Conservation (phyloP, 1,140 invertebrate species). For the Drosophila paulistorum region DNA sequence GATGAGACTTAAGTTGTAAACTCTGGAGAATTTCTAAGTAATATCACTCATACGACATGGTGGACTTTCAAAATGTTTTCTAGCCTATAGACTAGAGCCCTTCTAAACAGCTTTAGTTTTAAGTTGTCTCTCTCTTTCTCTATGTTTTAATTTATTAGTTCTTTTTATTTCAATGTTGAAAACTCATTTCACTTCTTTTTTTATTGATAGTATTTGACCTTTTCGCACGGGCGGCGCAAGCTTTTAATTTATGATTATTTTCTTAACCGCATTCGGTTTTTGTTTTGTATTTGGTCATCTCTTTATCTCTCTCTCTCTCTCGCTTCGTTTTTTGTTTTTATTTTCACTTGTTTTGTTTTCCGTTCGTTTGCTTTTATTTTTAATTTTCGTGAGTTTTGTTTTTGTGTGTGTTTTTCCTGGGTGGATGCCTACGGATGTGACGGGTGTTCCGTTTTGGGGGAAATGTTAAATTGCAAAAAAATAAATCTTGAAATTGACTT, state of each 20-base stretch:
- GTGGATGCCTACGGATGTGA: not conserved
- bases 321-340: constrained; percentile 33
- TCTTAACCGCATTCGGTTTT: constrained; percentile 55
- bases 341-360: not conserved
- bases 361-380: not conserved
- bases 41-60: constrained; percentile 6
- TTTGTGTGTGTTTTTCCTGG: not conserved
- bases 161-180: no score
- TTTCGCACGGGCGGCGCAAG: constrained; percentile 32
- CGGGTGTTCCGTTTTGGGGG: constrained; percentile 32
- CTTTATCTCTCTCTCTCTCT: constrained; percentile 21
- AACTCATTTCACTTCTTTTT: not conserved
- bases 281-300: constrained; percentile 15
- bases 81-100: not conserved
- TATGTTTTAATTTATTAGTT: no score
- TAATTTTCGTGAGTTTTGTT: constrained; percentile 14
- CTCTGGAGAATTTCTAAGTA: not conserved
- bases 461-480: constrained; percentile 73
- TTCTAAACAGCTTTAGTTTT: no score
- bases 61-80: not conserved
- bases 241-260: constrained; percentile 62
- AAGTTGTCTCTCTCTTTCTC: no score
- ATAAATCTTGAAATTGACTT: constrained; percentile 79
- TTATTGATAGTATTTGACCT: constrained; percentile 59
- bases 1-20: not conserved